Percentiles rank a stretch among this genome's conserved stretches.
These are phyloP conservation scores for Megamerina dolium DNA, from an alignment of 2,888 invertebrate genomes.

Conservation along the genomic window DNA sequence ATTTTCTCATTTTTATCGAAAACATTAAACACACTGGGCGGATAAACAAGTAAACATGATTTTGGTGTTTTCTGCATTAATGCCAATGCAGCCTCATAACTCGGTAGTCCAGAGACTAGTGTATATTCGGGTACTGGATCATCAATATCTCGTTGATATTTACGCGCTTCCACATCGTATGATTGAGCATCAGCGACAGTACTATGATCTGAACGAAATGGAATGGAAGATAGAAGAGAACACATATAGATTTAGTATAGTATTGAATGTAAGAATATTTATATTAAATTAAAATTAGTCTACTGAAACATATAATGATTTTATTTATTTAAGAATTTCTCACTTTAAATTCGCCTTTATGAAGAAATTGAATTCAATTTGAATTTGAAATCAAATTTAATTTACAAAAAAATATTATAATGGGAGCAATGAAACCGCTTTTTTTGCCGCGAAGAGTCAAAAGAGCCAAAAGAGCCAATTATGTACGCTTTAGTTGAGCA, in stretches of 20 bases:
- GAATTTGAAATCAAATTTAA: no score
- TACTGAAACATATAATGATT: neutral
- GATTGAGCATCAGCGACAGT: slow-evolving; percentile 19
- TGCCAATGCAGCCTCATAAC: slow-evolving; percentile 59
- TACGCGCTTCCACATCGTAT: slow-evolving; percentile 42
- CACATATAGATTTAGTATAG: no score
- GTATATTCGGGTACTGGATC: slow-evolving; percentile 60
- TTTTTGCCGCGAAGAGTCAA: no score
- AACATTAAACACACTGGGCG: slow-evolving; percentile 42
- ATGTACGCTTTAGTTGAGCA: no score
- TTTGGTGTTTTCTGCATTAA: slow-evolving; percentile 50
- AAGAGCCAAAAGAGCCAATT: no score
- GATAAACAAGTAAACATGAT: slow-evolving; percentile 44
- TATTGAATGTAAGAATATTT: neutral
- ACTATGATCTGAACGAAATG: slow-evolving; percentile 29
- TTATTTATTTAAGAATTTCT: no score
- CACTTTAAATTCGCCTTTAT: no score
- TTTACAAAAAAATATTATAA: no score
- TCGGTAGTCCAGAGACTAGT: slow-evolving; percentile 58
- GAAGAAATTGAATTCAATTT: no score
- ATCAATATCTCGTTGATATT: slow-evolving; percentile 43
- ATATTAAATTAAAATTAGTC: neutral
- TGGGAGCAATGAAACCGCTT: no score
- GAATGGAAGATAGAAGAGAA: neutral
- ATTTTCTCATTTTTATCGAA: slow-evolving; percentile 37